Conservation (phyloP, 2,113 vertebrate genomes). For the Vulpes lagopus region DNA sequence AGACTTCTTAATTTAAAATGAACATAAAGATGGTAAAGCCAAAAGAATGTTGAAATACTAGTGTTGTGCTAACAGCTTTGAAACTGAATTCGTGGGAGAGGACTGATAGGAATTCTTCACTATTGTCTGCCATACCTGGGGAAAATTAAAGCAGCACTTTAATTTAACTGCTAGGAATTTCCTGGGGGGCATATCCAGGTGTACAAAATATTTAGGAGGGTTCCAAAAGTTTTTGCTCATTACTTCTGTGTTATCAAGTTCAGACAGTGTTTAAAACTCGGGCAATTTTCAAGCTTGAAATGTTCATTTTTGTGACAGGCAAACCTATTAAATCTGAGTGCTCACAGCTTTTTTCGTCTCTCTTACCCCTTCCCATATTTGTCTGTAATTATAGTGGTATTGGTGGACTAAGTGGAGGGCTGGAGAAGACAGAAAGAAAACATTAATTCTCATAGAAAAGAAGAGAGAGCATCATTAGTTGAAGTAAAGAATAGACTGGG, state of each 20-base stretch:
- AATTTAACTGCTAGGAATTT: slow-evolving; percentile 68
- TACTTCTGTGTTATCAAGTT: slow-evolving; percentile 73
- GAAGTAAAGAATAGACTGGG: neutral
- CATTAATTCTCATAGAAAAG: neutral
- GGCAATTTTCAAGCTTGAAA: slow-evolving; percentile 64
- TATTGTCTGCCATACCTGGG: slow-evolving; percentile 68
- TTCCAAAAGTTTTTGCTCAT: slow-evolving; percentile 61
- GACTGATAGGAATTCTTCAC: slow-evolving; percentile 54
- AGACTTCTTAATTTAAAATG: slow-evolving; percentile 83
- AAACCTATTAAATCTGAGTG: slow-evolving; percentile 39
- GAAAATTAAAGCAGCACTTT: slow-evolving; percentile 65
- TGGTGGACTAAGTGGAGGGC: neutral
- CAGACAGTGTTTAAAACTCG: slow-evolving; percentile 71
- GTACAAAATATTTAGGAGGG: slow-evolving; percentile 73
- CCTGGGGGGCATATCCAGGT: slow-evolving; percentile 81
- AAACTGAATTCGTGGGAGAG: slow-evolving; percentile 68
- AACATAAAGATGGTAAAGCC: slow-evolving; percentile 79
- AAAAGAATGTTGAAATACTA: slow-evolving; percentile 81
- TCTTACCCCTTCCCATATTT: neutral
- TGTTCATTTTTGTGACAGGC: slow-evolving; percentile 68
- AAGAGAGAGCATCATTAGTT: neutral
- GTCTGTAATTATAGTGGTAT: neutral
- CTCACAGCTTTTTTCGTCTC: neutral
- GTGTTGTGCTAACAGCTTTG: slow-evolving; percentile 75
- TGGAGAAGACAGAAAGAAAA: neutral